These are phyloP conservation scores for Caenorhabditis becei DNA, from an alignment of 2,888 invertebrate species.

Conservation along the genomic window DNA sequence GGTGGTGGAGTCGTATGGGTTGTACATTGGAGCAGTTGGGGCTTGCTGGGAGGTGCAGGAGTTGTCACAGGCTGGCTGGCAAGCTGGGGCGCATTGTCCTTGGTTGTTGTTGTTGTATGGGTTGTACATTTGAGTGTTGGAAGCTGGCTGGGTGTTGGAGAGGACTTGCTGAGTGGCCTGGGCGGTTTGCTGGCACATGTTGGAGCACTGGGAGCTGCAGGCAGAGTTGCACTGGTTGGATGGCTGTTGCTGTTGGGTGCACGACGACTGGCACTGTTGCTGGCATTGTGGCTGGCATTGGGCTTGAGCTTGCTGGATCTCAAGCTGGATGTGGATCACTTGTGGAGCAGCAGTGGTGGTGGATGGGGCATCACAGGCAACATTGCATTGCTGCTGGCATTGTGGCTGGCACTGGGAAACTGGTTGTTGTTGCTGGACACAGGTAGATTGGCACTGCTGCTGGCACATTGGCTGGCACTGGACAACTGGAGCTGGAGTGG, in stretches of 20 bases:
- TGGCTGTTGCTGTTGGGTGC: conserved; percentile 48
- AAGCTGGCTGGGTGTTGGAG: conserved; percentile 24
- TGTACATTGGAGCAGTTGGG: conserved; percentile 30
- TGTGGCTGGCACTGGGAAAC: conserved; percentile 49
- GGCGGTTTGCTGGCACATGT: conserved; percentile 47
- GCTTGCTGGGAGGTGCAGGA: conserved; percentile 40
- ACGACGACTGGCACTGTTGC: conserved; percentile 54
- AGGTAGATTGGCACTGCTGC: conserved; percentile 37
- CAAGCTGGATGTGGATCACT: conserved; percentile 57
- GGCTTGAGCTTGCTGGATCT: conserved; percentile 49
- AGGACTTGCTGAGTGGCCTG: conserved; percentile 48
- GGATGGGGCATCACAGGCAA: conserved; percentile 41
- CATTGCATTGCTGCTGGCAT: conserved; percentile 52
- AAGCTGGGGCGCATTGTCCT: conserved; percentile 48
- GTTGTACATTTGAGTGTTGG: conserved; percentile 42
- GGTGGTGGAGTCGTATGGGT: conserved; percentile 35
- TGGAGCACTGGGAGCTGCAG: conserved; percentile 52
- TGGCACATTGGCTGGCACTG: conserved; percentile 49
- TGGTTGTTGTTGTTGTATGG: conserved; percentile 55
- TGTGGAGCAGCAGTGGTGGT: conserved; percentile 49
- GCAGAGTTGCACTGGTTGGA: conserved; percentile 32
- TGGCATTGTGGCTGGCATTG: conserved; percentile 56
- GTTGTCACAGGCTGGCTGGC: conserved; percentile 55
- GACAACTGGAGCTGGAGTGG: conserved; percentile 42
- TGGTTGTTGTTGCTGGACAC: conserved; percentile 56